Percentiles rank a stretch among this genome's conserved stretches.
These are phyloP conservation scores for Platygyra sinensis DNA, from an alignment of 64 coral and sea anemone genomes.

Conservation along the genomic window DNA sequence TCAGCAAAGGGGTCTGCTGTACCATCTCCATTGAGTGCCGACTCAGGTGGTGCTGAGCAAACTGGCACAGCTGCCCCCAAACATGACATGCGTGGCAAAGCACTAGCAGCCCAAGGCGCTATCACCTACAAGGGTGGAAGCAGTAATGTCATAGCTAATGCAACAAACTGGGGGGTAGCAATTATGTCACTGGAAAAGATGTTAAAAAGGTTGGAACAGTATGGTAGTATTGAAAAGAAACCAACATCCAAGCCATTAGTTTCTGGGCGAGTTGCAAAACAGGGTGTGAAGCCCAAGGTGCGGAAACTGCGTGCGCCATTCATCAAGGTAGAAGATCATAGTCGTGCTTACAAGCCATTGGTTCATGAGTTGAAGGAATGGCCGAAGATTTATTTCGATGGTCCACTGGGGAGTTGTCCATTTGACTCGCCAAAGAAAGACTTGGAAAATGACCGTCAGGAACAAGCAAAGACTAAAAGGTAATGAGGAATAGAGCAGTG, in stretches of 20 bases:
- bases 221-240: conserved; percentile 48
- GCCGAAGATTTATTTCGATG: conserved; percentile 69
- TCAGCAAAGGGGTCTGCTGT: conserved; percentile 46
- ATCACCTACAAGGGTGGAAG: conserved; percentile 68
- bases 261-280: conserved; percentile 1
- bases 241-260: conserved; percentile 24
- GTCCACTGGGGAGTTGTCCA: conserved; percentile 61
- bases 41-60: conserved; percentile 70
- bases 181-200: conserved; percentile 73
- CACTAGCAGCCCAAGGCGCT: conserved; percentile 68
- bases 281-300: conserved; percentile 43
- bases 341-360: conserved; percentile 73
- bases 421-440: conserved; percentile 73
- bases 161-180: conserved; percentile 74
- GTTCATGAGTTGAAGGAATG: conserved; percentile 90
- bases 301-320: conserved; percentile 76
- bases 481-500: neutral
- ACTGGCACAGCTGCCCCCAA: conserved; percentile 43
- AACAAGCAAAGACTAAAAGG: conserved; percentile 32
- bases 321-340: conserved; percentile 93
- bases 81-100: conserved; percentile 70
- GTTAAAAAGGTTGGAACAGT: conserved; percentile 65
- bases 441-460: neutral
- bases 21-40: conserved; percentile 70
- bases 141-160: conserved; percentile 83